A percentile compares a stretch with the other conserved stretches of the same genome.
Conservation (phyloP, 92 coral and sea anemone genomes). For the Nematostella vectensis region DNA sequence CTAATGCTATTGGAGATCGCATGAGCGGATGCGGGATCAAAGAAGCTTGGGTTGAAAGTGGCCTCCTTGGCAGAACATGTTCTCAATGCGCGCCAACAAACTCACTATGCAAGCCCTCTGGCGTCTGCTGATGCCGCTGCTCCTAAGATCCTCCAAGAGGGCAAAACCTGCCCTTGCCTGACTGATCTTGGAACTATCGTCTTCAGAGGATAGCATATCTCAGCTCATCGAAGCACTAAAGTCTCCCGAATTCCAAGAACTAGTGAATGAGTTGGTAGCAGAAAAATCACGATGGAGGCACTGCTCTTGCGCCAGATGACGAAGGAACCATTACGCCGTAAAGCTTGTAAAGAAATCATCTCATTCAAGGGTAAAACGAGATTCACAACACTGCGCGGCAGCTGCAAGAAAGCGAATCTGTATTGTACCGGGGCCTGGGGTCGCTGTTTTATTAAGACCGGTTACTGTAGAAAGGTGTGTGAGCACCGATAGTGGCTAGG, state of each 20-base stretch:
- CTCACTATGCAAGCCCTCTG: constrained; percentile 42
- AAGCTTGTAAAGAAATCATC: constrained; percentile 47
- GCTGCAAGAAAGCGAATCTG: constrained; percentile 7
- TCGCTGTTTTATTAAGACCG: too few species aligned
- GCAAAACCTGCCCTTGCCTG: constrained; percentile 14
- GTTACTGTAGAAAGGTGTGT: too few species aligned
- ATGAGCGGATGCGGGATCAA: constrained; percentile 34
- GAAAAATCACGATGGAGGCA: too few species aligned
- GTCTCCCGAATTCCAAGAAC: constrained; percentile 15
- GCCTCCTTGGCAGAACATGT: constrained; percentile 40
- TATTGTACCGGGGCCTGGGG: constrained; percentile 11
- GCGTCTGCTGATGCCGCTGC: constrained; percentile 26
- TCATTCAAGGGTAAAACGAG: constrained; percentile 38
- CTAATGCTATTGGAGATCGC: constrained; percentile 34
- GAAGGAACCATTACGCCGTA: constrained; percentile 31
- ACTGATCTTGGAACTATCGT: constrained; percentile 5
- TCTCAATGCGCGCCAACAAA: constrained; percentile 41
- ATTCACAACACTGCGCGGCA: constrained; percentile 39
- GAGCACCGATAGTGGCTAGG: too few species aligned
- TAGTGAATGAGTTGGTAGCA: constrained; percentile 16
- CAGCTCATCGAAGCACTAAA: constrained; percentile 21
- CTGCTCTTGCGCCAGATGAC: constrained; percentile 37
- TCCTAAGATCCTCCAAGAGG: constrained; percentile 22
- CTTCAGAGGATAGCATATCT: constrained; percentile 1
- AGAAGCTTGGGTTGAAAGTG: constrained; percentile 43